Conservation (phyloP, 2,113 vertebrate species). For the Rhineura floridana region DNA sequence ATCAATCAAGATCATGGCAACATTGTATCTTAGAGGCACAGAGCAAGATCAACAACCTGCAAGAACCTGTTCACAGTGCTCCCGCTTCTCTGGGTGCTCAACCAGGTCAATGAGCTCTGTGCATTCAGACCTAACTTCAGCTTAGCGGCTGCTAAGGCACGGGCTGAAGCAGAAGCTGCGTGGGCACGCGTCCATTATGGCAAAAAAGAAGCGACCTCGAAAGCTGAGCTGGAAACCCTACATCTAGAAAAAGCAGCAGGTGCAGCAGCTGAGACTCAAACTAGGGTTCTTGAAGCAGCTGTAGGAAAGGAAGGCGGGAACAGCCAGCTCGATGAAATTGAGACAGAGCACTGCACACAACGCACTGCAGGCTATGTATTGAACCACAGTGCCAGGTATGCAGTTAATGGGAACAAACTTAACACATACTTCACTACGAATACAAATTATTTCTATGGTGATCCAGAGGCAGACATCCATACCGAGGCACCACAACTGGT, state of each 20-base stretch:
- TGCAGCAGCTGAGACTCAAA: neutral
- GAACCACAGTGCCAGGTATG: too few relatives aligned
- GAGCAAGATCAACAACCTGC: neutral
- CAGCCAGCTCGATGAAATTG: too few relatives aligned
- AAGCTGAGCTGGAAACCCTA: neutral
- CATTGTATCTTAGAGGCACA: neutral
- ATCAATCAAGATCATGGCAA: neutral
- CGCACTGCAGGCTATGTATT: too few relatives aligned
- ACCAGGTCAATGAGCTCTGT: too few relatives aligned
- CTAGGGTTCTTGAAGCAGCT: neutral
- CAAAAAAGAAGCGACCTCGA: neutral
- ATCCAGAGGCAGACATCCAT: too few relatives aligned
- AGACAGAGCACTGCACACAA: too few relatives aligned
- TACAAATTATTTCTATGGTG: too few relatives aligned
- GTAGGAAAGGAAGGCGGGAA: neutral
- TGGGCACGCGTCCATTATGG: neutral
- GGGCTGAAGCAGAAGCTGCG: neutral
- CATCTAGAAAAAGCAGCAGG: neutral
- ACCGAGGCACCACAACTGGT: too few relatives aligned
- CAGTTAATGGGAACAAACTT: too few relatives aligned
- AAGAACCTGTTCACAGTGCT: neutral
- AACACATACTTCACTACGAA: too few relatives aligned
- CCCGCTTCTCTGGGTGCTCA: too few relatives aligned
- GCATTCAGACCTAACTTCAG: neutral
- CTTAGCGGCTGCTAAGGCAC: neutral